These are phyloP conservation scores for Aleiodes alternator DNA, from an alignment of 2,888 invertebrate genomes.

Conservation along the genomic window DNA sequence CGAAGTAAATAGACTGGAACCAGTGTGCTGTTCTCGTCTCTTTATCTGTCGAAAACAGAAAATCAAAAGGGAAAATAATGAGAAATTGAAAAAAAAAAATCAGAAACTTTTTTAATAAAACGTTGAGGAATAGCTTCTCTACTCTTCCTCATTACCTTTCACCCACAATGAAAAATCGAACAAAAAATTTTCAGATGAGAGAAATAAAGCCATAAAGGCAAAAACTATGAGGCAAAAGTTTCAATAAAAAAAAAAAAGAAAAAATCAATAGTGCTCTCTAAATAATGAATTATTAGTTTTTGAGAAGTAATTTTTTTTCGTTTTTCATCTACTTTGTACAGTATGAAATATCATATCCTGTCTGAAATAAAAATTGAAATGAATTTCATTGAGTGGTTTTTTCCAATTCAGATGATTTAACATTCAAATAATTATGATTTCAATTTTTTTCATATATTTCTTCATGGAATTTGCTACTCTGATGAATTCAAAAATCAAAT, in stretches of 20 bases:
- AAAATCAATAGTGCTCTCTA: conserved; percentile 2
- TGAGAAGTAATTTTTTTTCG: no score
- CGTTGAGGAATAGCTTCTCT: conserved; percentile 7
- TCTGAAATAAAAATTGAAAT: no score
- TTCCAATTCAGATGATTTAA: no score
- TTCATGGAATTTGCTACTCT: no score
- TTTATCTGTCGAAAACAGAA: conserved; percentile 76
- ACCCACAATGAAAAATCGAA: conserved; percentile 26
- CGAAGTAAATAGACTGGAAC: conserved; percentile 84
- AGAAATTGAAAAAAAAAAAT: conserved; percentile 78
- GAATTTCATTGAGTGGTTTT: no score
- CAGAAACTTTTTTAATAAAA: conserved; percentile 79
- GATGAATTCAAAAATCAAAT: no score
- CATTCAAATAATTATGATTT: no score
- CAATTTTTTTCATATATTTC: no score
- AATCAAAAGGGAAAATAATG: background rate
- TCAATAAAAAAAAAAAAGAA: conserved; percentile 21
- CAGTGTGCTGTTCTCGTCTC: conserved; percentile 81
- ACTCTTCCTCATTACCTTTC: conserved; percentile 14
- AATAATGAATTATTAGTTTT: conserved; percentile 8
- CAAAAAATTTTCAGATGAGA: conserved; percentile 3
- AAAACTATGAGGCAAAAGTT: background rate
- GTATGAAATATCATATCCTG: no score
- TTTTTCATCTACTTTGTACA: no score
- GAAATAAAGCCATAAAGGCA: conserved; percentile 7